phyloP scores from a whole-genome alignment of 2,797 vertebrate species.

The Takifugu ocellatus region DNA sequence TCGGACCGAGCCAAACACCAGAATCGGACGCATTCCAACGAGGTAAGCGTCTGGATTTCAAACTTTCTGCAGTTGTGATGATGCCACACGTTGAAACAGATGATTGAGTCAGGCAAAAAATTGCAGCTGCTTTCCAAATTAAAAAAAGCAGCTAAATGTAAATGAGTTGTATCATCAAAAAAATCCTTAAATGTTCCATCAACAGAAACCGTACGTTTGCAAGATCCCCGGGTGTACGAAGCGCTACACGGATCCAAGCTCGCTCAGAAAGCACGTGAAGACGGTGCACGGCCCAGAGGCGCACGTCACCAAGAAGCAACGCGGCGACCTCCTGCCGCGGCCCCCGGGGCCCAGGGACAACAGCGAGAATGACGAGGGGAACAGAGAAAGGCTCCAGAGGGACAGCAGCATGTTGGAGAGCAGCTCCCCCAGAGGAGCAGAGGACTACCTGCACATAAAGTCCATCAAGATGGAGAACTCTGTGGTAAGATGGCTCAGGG shows the following conservation, averaged over 20 bases:
- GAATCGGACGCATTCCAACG: conserved; percentile 97
- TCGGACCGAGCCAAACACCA: conserved; percentile 98
- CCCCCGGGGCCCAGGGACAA: conserved; percentile 70
- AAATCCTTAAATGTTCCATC: too few relatives aligned
- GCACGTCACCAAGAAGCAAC: conserved; percentile 93
- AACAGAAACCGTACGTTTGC: conserved; percentile 93
- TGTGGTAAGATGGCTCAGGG: conserved; percentile 79
- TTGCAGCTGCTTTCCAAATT: conserved; percentile 8
- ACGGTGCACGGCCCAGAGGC: conserved; percentile 94
- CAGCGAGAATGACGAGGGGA: conserved; percentile 68
- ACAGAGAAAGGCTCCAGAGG: conserved; percentile 51
- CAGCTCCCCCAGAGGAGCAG: conserved; percentile 75
- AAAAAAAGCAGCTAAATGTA: not conserved
- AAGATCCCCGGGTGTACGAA: conserved; percentile 97
- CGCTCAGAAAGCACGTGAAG: conserved; percentile 95
- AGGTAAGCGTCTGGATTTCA: conserved; percentile 41
- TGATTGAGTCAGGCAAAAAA: too few relatives aligned
- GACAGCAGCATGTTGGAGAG: conserved; percentile 72
- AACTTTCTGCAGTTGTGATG: too few relatives aligned
- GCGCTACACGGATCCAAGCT: conserved; percentile 97
- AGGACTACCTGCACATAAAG: conserved; percentile 84
- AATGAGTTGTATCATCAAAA: not conserved
- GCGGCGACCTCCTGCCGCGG: conserved; percentile 76
- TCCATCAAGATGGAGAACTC: conserved; percentile 90
- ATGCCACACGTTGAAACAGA: too few relatives aligned